These are phyloP conservation scores for Canis aureus DNA, from an alignment of 2,113 vertebrate species.

Conservation along the genomic window DNA sequence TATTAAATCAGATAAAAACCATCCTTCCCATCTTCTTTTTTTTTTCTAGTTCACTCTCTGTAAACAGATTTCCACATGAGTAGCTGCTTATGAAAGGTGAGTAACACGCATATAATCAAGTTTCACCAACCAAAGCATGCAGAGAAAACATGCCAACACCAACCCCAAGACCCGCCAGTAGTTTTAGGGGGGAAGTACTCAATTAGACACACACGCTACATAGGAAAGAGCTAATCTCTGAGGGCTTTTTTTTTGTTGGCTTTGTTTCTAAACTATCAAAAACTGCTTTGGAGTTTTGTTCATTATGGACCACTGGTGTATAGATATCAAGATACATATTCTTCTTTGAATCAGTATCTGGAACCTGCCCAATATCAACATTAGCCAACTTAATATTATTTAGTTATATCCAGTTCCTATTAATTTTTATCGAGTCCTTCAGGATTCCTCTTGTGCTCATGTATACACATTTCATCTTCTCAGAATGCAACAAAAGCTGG, in stretches of 20 bases:
- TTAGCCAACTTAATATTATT: neutral
- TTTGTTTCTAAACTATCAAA: conserved; percentile 12
- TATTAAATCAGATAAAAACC: conserved; percentile 61
- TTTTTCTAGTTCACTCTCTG: neutral
- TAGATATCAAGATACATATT: neutral
- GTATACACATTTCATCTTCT: neutral
- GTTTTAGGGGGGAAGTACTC: neutral
- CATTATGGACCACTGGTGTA: neutral
- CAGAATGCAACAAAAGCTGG: neutral
- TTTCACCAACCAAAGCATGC: neutral
- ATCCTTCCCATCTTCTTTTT: neutral
- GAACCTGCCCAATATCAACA: neutral
- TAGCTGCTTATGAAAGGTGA: conserved; percentile 55
- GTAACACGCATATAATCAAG: conserved; percentile 2
- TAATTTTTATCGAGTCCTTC: neutral
- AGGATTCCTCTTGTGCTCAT: neutral
- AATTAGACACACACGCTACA: neutral
- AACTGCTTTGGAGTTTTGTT: neutral
- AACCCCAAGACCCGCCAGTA: neutral
- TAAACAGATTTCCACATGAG: conserved; percentile 68
- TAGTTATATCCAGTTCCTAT: neutral
- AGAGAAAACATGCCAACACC: neutral
- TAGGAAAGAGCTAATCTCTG: neutral
- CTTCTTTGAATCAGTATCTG: neutral
- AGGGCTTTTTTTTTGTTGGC: neutral